Evolutionary conservation across 1,140 invertebrate genomes (phyloP), one percentile per base, ranked within the genome.

Genomic region (Calosoma granatense): DNA sequence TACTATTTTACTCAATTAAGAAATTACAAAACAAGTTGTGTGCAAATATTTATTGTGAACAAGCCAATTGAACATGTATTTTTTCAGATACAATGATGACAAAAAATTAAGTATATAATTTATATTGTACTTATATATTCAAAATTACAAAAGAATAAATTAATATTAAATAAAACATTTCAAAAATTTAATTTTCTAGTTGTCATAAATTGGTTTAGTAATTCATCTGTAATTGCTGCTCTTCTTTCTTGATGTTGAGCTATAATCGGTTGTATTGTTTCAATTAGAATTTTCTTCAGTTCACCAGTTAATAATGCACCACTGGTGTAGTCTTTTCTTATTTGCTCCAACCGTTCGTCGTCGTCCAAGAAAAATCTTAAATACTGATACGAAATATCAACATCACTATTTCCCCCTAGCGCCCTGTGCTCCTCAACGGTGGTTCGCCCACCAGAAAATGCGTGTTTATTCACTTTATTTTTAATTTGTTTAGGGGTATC

Each of bases 381-480:
- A 78, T 98, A 97, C 72, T 99, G 95, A 76, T 85, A 99, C 0
- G 94, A 89, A 54, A 95, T 88, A 76, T 99, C 97, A 2, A 99
- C 82, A 62, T 93, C 89, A 70, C 95, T 97, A 72, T 98, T 90
- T 2, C 97, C 97, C 26, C 97, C 96, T 47, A 86, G 74, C 69
- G 85, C 75, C 61, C 88, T 74, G 69, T 99, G 97, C 70, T 98
- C 90, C 73, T 99, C 96, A 0, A 97, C 75, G 0, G 94, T 97
- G 12, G 85, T 80, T 66, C 87, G 88, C 21, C 97, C 97, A 22
- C 97, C 97, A 54, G 94, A 98, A 76, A 98, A 99, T 20, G 97
- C 97, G 74, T 98, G 92, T 77, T 98, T 98, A 69, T 99, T 99
- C 30, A 88, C 84, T 81, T 98, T 99, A 70, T 90, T 96, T 73